phyloP scores from a whole-genome alignment of 2,113 vertebrate genomes.

The Ceuthmochares aereus region DNA sequence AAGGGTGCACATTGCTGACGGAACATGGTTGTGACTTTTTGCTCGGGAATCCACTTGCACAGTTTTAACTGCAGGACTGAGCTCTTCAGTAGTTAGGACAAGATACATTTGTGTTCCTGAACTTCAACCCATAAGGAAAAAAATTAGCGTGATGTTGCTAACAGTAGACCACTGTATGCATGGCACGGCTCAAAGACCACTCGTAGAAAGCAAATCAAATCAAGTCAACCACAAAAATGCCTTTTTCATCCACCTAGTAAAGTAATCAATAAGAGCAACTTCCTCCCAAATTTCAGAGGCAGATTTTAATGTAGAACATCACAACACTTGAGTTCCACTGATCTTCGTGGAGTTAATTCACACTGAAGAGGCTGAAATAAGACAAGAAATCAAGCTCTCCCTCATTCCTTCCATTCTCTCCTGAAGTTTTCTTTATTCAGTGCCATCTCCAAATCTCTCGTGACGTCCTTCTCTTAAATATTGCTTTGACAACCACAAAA shows the following conservation, averaged over 20 bases:
- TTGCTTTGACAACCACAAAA: neutral
- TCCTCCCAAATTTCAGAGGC: neutral
- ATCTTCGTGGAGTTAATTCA: neutral
- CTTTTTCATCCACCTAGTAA: neutral
- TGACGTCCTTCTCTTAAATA: neutral
- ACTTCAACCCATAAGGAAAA: accelerated
- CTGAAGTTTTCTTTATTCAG: neutral
- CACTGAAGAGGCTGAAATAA: neutral
- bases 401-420: neutral
- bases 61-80: neutral
- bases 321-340: neutral
- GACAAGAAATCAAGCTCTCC: neutral
- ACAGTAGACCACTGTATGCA: neutral
- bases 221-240: neutral
- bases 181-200: neutral
- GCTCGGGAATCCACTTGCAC: neutral
- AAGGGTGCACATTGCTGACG: neutral
- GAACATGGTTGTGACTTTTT: neutral
- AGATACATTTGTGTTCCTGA: neutral
- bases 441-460: neutral
- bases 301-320: neutral
- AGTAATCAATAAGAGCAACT: neutral
- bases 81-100: neutral
- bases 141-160: neutral
- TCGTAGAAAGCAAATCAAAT: neutral